Percentiles rank a stretch among this genome's conserved stretches.
Evolutionary conservation across 2,113 vertebrate genomes (phyloP).

Genomic region (Oreotrochilus melanogaster): DNA sequence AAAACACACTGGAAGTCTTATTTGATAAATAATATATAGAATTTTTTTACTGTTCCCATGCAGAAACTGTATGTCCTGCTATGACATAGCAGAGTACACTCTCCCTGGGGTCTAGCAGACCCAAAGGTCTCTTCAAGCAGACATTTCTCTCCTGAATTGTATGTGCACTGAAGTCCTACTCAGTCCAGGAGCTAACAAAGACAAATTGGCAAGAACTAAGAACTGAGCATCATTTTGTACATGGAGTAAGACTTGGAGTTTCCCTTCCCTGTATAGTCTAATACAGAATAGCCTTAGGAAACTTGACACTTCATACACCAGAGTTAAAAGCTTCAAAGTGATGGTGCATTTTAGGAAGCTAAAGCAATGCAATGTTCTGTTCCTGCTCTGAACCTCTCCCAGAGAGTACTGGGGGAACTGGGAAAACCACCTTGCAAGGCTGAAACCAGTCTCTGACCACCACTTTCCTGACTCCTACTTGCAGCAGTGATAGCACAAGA

Average conservation of each 20-base stretch:
- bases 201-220: neutral
- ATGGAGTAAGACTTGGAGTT: neutral
- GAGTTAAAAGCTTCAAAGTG: neutral
- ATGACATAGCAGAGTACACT: neutral
- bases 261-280: neutral
- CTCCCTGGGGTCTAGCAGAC: neutral
- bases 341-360: neutral
- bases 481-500: neutral
- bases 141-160: neutral
- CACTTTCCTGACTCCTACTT: neutral
- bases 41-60: neutral
- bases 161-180: neutral
- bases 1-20: neutral
- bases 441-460: neutral
- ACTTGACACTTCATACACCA: neutral
- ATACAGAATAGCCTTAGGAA: neutral
- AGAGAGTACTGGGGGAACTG: neutral
- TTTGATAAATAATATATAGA: neutral
- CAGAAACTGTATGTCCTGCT: neutral
- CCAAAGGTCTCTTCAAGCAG: neutral
- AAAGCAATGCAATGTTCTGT: neutral
- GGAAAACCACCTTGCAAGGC: neutral
- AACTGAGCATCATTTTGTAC: neutral
- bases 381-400: neutral
- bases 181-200: accelerated